These are phyloP conservation scores for Erpornis zantholeuca DNA, from an alignment of 2,113 vertebrate genomes.

Conservation along the genomic window DNA sequence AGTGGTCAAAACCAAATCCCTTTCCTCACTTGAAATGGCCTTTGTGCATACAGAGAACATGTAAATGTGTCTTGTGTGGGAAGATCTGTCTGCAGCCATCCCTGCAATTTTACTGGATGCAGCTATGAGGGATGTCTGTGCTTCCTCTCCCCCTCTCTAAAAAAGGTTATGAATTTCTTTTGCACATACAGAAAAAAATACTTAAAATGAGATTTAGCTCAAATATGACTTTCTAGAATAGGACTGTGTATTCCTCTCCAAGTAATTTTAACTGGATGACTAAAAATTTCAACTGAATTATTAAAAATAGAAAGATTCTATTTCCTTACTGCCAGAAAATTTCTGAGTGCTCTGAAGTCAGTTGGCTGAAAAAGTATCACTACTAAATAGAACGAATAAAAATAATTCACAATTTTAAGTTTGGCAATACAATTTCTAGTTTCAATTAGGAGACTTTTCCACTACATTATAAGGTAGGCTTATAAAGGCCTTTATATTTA, in stretches of 20 bases:
- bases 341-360: constrained; percentile 1
- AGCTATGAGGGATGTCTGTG: background rate
- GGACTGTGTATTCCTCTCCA: background rate
- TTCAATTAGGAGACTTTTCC: background rate
- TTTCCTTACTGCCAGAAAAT: constrained; percentile 29
- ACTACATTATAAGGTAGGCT: background rate
- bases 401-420: background rate
- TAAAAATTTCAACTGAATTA: constrained; percentile 46
- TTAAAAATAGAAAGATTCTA: constrained; percentile 50
- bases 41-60: background rate
- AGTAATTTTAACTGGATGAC: constrained; percentile 24
- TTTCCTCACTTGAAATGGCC: background rate
- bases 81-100: background rate
- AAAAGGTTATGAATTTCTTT: background rate
- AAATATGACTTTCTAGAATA: constrained; percentile 18
- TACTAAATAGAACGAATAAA: constrained; percentile 24
- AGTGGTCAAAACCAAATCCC: background rate
- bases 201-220: background rate
- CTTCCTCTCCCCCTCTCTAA: background rate
- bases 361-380: background rate
- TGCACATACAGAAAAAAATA: background rate
- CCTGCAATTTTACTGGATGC: background rate
- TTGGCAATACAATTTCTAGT: background rate
- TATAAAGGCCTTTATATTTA: background rate
- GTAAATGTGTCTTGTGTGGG: background rate